Evolutionary conservation across 2,888 invertebrate species (phyloP).

Genomic region (Salticus scenicus): DNA sequence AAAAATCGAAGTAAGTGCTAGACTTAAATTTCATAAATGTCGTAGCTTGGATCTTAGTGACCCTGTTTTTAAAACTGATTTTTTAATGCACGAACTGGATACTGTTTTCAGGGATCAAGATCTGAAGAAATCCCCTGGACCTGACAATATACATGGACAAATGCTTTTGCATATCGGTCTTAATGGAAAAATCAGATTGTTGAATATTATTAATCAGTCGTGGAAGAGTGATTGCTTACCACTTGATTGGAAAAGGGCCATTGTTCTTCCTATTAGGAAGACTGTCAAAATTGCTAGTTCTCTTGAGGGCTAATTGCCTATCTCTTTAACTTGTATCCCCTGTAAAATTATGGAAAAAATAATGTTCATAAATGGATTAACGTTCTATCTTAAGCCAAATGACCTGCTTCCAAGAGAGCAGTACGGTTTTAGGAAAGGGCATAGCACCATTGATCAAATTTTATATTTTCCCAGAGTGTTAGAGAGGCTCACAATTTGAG

Average conservation of each 20-base stretch:
- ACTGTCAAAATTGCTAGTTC: not conserved
- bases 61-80: not conserved
- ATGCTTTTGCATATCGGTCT: slow-evolving; percentile 8
- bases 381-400: slow-evolving; percentile 6
- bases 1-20: not conserved
- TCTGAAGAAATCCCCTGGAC: slow-evolving; percentile 13
- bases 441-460: slow-evolving; percentile 11
- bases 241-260: slow-evolving; percentile 10
- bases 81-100: slow-evolving; percentile 7
- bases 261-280: slow-evolving; percentile 10
- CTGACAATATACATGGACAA: slow-evolving; percentile 13
- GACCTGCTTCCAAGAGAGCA: slow-evolving; percentile 15
- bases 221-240: slow-evolving; percentile 17
- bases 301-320: not conserved
- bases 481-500: slow-evolving; percentile 6
- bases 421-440: slow-evolving; percentile 20
- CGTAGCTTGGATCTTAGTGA: not conserved
- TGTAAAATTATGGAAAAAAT: too few species aligned
- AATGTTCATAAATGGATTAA: slow-evolving; percentile 16
- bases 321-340: slow-evolving; percentile 5
- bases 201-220: slow-evolving; percentile 8
- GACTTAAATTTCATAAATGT: not conserved
- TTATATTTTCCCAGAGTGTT: slow-evolving; percentile 3
- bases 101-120: not conserved
- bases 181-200: not conserved